These are phyloP conservation scores for Heliconius sara DNA, from an alignment of 2,888 invertebrate genomes.

Conservation along the genomic window DNA sequence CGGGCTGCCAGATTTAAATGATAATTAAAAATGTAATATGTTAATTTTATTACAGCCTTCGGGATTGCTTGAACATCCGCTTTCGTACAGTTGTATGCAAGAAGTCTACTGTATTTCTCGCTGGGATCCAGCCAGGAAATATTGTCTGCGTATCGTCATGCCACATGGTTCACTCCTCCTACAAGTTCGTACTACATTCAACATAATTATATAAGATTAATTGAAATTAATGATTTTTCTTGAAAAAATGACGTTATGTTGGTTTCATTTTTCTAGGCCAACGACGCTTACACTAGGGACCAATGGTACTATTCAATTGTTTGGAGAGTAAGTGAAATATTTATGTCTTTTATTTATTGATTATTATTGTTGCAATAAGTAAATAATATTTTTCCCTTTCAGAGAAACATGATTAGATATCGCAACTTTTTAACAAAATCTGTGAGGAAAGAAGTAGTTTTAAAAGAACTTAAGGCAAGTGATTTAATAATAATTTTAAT, in stretches of 20 bases:
- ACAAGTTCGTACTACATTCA: conserved; percentile 71
- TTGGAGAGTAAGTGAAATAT: conserved; percentile 86
- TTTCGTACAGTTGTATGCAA: conserved; percentile 89
- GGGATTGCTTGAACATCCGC: conserved; percentile 86
- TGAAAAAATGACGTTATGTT: not conserved
- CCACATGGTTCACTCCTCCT: conserved; percentile 89
- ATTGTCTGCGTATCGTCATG: conserved; percentile 90
- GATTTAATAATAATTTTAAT: not conserved
- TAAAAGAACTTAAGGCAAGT: conserved; percentile 89
- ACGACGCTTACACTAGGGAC: conserved; percentile 90
- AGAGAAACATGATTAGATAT: conserved; percentile 91
- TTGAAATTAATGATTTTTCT: not conserved
- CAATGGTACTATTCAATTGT: conserved; percentile 92
- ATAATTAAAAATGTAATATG: not conserved
- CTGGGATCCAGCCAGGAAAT: conserved; percentile 92
- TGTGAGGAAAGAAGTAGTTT: conserved; percentile 87
- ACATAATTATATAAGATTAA: not conserved
- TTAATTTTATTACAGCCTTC: conserved; percentile 80
- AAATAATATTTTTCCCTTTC: conserved; percentile 61
- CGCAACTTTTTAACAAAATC: conserved; percentile 87
- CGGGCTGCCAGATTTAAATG: not conserved
- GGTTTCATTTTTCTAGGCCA: conserved; percentile 84
- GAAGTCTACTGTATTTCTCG: conserved; percentile 90
- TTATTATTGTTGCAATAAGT: not conserved
- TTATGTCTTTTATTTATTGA: conserved; percentile 3